These are phyloP conservation scores for Clarias pachynema DNA, from an alignment of 2,797 vertebrate genomes.

Conservation along the genomic window DNA sequence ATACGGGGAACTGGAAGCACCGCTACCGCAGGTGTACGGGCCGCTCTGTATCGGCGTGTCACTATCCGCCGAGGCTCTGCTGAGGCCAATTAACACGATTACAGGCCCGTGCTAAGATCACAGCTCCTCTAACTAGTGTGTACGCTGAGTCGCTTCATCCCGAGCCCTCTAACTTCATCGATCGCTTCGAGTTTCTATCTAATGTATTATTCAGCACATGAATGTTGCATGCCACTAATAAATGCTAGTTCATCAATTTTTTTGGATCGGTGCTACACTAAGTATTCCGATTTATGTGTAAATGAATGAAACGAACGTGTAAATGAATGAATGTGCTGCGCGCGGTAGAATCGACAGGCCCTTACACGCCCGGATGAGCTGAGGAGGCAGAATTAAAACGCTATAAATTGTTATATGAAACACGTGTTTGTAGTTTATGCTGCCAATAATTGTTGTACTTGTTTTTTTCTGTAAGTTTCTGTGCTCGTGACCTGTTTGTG, in stretches of 20 bases:
- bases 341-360: constrained; percentile 23
- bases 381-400: constrained; percentile 33
- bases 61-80: constrained; percentile 60
- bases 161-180: constrained; percentile 69
- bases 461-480: background rate
- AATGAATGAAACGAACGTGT: constrained; percentile 48
- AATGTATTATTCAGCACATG: constrained; percentile 82
- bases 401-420: constrained; percentile 34
- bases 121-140: constrained; percentile 69
- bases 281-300: constrained; percentile 57
- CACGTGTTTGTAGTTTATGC: constrained; percentile 13
- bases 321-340: constrained; percentile 45
- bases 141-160: constrained; percentile 71
- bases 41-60: background rate
- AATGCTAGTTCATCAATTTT: constrained; percentile 76
- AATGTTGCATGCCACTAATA: constrained; percentile 78
- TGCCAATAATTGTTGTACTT: background rate
- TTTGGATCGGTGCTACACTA: constrained; percentile 30
- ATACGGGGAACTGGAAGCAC: constrained; percentile 63
- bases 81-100: constrained; percentile 77
- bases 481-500: constrained; percentile 11
- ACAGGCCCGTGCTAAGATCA: constrained; percentile 72
- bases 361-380: constrained; percentile 36
- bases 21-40: constrained; percentile 45
- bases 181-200: constrained; percentile 79